A percentile compares a stretch with the other conserved stretches of the same genome.
Conservation (phyloP, 2,797 vertebrate species). For the Lepidocolaptes lacrymiger region DNA sequence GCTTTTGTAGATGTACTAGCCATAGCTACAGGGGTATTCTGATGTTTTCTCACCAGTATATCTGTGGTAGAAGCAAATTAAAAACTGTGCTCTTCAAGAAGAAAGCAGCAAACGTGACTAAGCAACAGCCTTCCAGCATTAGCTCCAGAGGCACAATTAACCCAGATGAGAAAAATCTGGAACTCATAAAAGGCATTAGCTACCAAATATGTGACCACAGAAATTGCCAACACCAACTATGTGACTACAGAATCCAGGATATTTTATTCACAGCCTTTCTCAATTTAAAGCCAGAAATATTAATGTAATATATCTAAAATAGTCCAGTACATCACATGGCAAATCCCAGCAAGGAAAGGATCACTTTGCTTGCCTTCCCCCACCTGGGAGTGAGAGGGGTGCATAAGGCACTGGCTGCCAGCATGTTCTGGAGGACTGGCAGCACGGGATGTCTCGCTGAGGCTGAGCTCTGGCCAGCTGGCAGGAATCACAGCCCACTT, state of each 20-base stretch:
- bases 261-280: constrained; percentile 27
- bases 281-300: constrained; percentile 40
- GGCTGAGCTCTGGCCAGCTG: constrained; percentile 10
- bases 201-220: constrained; percentile 59
- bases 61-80: neutral
- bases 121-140: neutral
- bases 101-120: neutral
- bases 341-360: constrained; percentile 2
- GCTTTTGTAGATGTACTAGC: neutral
- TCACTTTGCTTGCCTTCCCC: neutral
- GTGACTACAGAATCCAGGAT: neutral
- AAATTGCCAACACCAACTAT: constrained; percentile 56
- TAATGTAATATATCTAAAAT: constrained; percentile 5
- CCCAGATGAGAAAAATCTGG: constrained; percentile 53
- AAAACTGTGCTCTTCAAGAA: neutral
- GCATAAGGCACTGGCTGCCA: neutral
- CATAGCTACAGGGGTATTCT: neutral
- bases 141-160: neutral
- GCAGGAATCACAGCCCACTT: neutral
- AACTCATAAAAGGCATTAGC: constrained; percentile 51
- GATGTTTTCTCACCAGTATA: neutral
- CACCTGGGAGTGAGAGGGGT: neutral
- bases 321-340: neutral
- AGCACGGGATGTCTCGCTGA: neutral
- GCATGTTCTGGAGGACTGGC: neutral